Conservation (phyloP, 37 sponge, comb jelly and placozoan species). For the Beroe forskalii region DNA sequence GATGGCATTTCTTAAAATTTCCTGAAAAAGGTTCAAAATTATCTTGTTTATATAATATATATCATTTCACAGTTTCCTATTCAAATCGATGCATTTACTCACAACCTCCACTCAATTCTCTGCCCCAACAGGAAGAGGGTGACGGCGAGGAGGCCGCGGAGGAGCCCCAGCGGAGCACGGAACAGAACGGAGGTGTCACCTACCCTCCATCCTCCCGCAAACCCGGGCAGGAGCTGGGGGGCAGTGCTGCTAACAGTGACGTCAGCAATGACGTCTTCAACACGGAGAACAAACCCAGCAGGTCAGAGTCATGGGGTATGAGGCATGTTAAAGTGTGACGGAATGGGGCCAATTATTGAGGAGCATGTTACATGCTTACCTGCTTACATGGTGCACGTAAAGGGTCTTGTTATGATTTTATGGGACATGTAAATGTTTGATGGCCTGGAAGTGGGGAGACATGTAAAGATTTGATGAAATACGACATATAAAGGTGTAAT, state of each 20-base stretch:
- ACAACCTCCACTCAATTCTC: too few relatives aligned
- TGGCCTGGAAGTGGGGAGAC: too few relatives aligned
- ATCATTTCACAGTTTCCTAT: too few relatives aligned
- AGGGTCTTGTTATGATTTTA: too few relatives aligned
- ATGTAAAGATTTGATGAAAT: too few relatives aligned
- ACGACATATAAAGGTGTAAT: too few relatives aligned
- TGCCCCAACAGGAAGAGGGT: slow-evolving; percentile 7
- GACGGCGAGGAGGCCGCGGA: slow-evolving; percentile 20
- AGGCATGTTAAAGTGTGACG: neutral
- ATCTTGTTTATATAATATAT: too few relatives aligned
- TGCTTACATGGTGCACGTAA: neutral
- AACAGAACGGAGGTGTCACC: slow-evolving; percentile 23
- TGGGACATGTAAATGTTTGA: too few relatives aligned
- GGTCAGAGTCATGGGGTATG: neutral
- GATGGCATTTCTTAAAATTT: too few relatives aligned
- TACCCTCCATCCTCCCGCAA: neutral
- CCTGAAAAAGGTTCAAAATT: too few relatives aligned
- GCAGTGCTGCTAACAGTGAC: slow-evolving; percentile 19
- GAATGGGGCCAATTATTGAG: neutral
- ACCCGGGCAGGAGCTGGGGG: neutral
- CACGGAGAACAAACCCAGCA: neutral
- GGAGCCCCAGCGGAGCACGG: neutral
- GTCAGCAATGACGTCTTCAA: slow-evolving; percentile 27
- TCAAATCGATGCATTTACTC: too few relatives aligned
- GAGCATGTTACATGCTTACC: neutral